A percentile compares a stretch with the other conserved stretches of the same genome.
Evolutionary conservation across 1,140 invertebrate species (phyloP).

Genomic region (Himalopsyche phryganea): DNA sequence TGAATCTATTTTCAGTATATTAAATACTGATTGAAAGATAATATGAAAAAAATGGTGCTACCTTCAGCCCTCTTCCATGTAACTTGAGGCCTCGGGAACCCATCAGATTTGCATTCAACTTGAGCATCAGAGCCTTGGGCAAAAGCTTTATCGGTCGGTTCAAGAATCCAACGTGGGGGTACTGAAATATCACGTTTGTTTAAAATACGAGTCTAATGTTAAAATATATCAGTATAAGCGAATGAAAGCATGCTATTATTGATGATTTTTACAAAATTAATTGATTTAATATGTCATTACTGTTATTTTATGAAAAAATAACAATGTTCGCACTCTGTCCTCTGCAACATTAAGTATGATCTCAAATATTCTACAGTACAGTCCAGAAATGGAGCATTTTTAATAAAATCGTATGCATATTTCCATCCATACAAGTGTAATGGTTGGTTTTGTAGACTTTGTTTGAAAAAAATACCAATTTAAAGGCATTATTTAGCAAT

Average conservation of each 20-base stretch:
- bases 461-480: no score
- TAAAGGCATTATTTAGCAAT: no score
- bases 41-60: constrained; percentile 50
- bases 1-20: constrained; percentile 1
- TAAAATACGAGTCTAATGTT: constrained; percentile 13
- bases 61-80: constrained; percentile 95
- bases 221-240: not conserved
- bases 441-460: no score
- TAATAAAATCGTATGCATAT: no score
- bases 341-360: no score
- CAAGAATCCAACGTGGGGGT: constrained; percentile 93
- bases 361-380: no score
- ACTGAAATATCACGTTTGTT: constrained; percentile 59
- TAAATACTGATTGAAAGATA: constrained; percentile 16
- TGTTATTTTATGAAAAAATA: no score
- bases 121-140: constrained; percentile 88
- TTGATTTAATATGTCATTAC: no score
- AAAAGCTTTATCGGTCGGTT: constrained; percentile 93
- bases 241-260: not conserved
- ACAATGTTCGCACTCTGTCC: no score
- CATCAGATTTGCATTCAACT: constrained; percentile 93
- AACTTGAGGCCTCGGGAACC: constrained; percentile 88
- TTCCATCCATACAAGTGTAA: no score
- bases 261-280: not conserved
- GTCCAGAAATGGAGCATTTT: no score